Conservation (phyloP, 2,888 invertebrate species). For the Xiphydria camelus region DNA sequence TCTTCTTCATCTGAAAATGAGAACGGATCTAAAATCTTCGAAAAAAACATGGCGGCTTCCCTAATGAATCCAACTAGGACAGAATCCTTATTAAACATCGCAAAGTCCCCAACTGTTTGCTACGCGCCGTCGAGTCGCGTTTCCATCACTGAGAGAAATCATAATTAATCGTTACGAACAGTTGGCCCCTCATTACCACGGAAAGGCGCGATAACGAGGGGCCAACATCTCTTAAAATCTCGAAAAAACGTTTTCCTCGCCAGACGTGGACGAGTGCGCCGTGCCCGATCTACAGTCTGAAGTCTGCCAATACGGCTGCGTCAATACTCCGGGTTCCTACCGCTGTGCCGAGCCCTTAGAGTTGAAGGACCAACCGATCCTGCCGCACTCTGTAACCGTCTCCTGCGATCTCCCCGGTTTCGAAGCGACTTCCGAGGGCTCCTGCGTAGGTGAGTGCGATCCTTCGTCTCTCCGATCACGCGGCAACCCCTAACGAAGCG, state of each 20-base stretch:
- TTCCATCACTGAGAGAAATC: no score
- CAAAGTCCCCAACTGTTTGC: no score
- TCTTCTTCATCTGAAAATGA: no score
- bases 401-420: slow-evolving; percentile 42
- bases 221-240: not conserved
- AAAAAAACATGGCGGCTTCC: no score
- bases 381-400: slow-evolving; percentile 32
- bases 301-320: slow-evolving; percentile 56
- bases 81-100: no score
- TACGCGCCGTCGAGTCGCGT: no score
- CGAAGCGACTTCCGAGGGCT: slow-evolving; percentile 37
- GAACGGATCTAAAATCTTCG: no score
- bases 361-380: slow-evolving; percentile 39
- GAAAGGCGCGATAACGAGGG: not conserved
- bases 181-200: no score
- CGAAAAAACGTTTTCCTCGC: slow-evolving; percentile 20
- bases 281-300: slow-evolving; percentile 55
- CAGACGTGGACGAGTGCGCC: slow-evolving; percentile 70
- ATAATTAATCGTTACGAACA: no score
- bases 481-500: no score
- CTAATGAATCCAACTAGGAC: no score
- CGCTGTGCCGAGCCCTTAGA: slow-evolving; percentile 45
- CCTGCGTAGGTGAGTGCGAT: slow-evolving; percentile 48
- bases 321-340: slow-evolving; percentile 64
- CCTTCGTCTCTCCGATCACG: no score